Evolutionary conservation across 2,113 vertebrate genomes (phyloP).

Genomic region (Microcebus griseorufus): DNA sequence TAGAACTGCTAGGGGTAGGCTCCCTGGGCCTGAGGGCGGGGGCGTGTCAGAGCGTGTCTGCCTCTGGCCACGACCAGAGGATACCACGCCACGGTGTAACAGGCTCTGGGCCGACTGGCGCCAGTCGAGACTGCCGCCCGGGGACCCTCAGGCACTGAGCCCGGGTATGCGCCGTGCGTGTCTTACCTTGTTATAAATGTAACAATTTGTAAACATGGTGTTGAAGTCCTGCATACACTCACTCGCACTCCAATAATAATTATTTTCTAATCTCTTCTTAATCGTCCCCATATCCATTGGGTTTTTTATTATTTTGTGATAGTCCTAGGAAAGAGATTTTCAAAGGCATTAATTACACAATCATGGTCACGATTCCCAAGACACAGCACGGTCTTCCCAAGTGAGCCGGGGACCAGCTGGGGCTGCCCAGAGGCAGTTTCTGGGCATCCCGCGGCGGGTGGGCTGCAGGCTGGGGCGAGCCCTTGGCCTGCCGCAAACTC

Average conservation of each 20-base stretch:
- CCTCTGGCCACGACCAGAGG: neutral
- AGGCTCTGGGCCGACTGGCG: accelerated
- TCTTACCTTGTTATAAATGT: conserved; percentile 98
- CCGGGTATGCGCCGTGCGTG: neutral
- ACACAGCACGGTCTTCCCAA: accelerated
- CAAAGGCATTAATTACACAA: neutral
- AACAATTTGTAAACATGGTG: conserved; percentile 99
- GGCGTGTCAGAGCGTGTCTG: accelerated
- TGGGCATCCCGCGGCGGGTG: neutral
- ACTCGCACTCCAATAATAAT: conserved; percentile 95
- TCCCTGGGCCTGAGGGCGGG: neutral
- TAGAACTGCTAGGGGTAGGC: accelerated
- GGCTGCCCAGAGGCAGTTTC: neutral
- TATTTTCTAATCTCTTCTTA: conserved; percentile 96
- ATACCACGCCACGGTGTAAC: accelerated
- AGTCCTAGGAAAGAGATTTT: conserved; percentile 88
- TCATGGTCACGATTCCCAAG: accelerated
- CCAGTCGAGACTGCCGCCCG: neutral
- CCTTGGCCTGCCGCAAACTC: accelerated
- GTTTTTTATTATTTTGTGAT: conserved; percentile 96
- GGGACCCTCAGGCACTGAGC: neutral
- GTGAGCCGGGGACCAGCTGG: accelerated
- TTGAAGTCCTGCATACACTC: conserved; percentile 99
- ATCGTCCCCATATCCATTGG: conserved; percentile 99
- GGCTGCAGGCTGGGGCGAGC: accelerated